These are phyloP conservation scores for Rapana venosa DNA, from an alignment of 2,888 invertebrate species.

Conservation along the genomic window DNA sequence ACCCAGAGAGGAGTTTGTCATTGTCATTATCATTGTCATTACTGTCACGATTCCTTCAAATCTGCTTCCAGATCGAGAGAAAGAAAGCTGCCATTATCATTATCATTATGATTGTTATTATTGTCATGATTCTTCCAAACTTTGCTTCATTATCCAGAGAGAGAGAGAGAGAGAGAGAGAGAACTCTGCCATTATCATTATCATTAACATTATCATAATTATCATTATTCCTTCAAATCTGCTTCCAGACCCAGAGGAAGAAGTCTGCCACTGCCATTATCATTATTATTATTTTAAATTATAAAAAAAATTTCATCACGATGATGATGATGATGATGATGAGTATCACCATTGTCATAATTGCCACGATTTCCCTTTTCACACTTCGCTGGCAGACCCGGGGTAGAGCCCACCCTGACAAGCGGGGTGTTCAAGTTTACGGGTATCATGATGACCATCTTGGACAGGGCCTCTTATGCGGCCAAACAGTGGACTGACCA, in stretches of 20 bases:
- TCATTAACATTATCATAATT: not conserved
- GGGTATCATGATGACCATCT: slow-evolving; percentile 40
- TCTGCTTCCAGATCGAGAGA: too few relatives aligned
- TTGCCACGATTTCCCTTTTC: not conserved
- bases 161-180: too few relatives aligned
- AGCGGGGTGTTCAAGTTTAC: slow-evolving; percentile 44
- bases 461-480: slow-evolving; percentile 40
- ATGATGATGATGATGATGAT: not conserved
- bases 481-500: slow-evolving; percentile 42
- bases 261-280: not conserved
- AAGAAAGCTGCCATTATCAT: not conserved
- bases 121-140: too few relatives aligned
- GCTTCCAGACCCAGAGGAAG: too few relatives aligned
- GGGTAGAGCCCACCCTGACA: slow-evolving; percentile 38
- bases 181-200: not conserved
- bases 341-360: not conserved
- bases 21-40: not conserved
- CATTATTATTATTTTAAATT: not conserved
- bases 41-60: too few relatives aligned
- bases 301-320: not conserved
- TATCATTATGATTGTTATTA: not conserved
- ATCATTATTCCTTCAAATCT: too few relatives aligned
- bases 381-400: not conserved
- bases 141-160: too few relatives aligned
- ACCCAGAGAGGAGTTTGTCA: too few relatives aligned